Evolutionary conservation across 2,888 invertebrate genomes (phyloP), one percentile per base, ranked within the genome.

Genomic region (Lochmaea capreae): DNA sequence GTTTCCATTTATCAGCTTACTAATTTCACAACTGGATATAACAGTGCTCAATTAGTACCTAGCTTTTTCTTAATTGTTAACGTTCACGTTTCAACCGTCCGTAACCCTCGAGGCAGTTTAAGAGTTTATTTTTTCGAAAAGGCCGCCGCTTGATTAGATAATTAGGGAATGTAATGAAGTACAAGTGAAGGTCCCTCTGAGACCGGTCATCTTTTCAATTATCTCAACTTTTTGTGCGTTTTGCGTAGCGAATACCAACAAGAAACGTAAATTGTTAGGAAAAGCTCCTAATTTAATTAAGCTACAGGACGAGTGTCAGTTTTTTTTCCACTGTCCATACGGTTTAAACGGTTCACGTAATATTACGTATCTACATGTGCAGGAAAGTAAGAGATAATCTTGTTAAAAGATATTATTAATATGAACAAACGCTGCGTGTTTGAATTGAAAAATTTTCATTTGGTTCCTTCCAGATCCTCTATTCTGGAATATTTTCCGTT

Each of bases 191-290:
- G 70, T 70, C 65, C 70, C 70, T 63, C 42, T 16, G 70, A 54
- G 70, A 57, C 54, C 70, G 70, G 70, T 70, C 70, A 70, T 70
- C 70, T 70, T 65, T 70, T 65, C 70, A 70, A 70, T 70, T 70
- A 70, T 70, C 70, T 70, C 65, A 57, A 70, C 65, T 63, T 65
- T 70, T 67, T 65, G 42, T 33, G 39, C 52, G 22, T 63, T 70
- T 70, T 65, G 63, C 42, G 63, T 4, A 2, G 14, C 18, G 70
- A 63, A 70, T 63, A 70, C 33, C 16, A 65, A 65, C 22, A 18
- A 54, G 54, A 26, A 33, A 70, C 58, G 57, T 54, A 63, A 54
- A 63, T 54, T 49, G 43, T 12, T 43, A 43, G 43, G 43, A 16
- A 16, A 39, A 43, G 39, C 18, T 42, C 33, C 16, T 63, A 63